phyloP scores from a whole-genome alignment of 2,113 vertebrate genomes.

The Dipodomys merriami region DNA sequence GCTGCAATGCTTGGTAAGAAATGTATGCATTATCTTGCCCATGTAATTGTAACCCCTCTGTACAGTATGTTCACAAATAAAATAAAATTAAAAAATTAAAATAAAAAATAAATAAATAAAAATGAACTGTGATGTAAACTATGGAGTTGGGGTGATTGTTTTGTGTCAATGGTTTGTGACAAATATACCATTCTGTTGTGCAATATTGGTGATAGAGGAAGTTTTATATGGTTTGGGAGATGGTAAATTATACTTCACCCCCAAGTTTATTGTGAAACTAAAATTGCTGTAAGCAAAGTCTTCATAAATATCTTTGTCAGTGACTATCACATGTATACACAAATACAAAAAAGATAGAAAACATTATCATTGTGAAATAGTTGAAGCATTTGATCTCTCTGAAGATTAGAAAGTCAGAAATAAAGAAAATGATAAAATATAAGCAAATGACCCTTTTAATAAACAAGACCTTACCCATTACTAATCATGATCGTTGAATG shows the following conservation, averaged over 20 bases:
- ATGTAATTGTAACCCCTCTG: too few species aligned
- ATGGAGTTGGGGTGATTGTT: neutral
- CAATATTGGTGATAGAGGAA: neutral
- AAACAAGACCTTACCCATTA: neutral
- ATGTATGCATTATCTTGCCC: too few species aligned
- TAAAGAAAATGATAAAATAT: neutral
- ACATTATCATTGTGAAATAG: neutral
- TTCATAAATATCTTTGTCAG: neutral
- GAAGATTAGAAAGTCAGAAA: neutral
- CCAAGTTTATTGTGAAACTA: neutral
- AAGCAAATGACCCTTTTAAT: neutral
- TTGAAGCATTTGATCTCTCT: neutral
- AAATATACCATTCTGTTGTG: neutral
- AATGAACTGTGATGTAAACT: neutral
- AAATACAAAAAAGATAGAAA: neutral
- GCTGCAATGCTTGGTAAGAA: too few species aligned
- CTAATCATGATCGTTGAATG: neutral
- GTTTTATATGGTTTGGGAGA: rapidly evolving
- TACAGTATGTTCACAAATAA: too few species aligned
- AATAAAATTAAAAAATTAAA: too few species aligned
- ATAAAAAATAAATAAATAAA: too few species aligned
- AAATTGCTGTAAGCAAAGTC: neutral
- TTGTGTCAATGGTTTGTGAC: neutral
- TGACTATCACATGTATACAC: neutral
- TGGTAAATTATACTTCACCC: neutral